phyloP scores from a whole-genome alignment of 1,140 invertebrate species.

The Thaumatotibia leucotreta region DNA sequence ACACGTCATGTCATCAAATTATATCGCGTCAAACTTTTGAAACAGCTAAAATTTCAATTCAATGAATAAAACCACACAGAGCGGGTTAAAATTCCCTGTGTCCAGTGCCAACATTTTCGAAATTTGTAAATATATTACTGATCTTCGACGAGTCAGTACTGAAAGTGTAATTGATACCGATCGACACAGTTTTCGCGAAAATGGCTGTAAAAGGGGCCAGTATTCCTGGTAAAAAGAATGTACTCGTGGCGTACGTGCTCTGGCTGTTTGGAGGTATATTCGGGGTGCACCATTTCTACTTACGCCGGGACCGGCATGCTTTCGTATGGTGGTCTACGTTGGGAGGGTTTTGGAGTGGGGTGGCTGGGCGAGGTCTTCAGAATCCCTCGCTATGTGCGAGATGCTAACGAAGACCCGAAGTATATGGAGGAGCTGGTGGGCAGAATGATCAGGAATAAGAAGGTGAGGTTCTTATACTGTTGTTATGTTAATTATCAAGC shows the following conservation, averaged over 20 bases:
- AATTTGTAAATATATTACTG: background rate
- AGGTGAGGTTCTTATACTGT: slow-evolving; percentile 72
- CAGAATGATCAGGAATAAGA: slow-evolving; percentile 80
- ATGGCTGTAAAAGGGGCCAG: slow-evolving; percentile 33
- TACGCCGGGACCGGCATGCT: slow-evolving; percentile 92
- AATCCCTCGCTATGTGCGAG: slow-evolving; percentile 91
- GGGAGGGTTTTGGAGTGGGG: slow-evolving; percentile 92
- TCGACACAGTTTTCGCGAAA: slow-evolving; percentile 15
- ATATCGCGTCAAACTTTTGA: slow-evolving; percentile 8
- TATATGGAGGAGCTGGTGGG: slow-evolving; percentile 82
- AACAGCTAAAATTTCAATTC: background rate
- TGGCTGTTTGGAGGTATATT: slow-evolving; percentile 93
- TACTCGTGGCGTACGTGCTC: slow-evolving; percentile 85
- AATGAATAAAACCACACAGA: background rate
- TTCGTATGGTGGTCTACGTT: slow-evolving; percentile 92
- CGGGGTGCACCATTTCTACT: slow-evolving; percentile 94
- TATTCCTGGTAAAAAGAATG: slow-evolving; percentile 78
- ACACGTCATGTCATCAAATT: slow-evolving; percentile 8
- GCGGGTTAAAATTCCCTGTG: background rate
- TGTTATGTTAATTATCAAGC: slow-evolving; percentile 9
- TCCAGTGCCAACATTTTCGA: background rate
- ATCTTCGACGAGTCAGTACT: background rate
- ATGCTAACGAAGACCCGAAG: slow-evolving; percentile 88
- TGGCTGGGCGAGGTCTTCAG: slow-evolving; percentile 92
- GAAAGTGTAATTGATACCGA: background rate